A percentile compares a stretch with the other conserved stretches of the same genome.
These are phyloP conservation scores for Lanius collurio DNA, from an alignment of 2,113 vertebrate genomes.

Conservation along the genomic window DNA sequence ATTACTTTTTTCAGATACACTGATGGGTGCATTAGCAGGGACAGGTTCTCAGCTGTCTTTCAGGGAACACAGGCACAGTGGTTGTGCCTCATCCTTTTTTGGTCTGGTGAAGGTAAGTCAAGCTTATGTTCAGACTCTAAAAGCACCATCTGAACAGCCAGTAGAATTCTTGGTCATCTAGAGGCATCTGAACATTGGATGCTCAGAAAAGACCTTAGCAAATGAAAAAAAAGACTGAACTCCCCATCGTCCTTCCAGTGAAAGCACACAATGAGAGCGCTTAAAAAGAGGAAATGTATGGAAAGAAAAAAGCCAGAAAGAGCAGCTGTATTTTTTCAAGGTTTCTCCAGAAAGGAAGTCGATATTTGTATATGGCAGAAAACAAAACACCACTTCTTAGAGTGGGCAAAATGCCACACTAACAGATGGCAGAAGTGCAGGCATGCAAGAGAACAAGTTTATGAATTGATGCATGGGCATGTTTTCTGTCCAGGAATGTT, in stretches of 20 bases:
- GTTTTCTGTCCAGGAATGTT: conserved; percentile 40
- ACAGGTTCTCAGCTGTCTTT: neutral
- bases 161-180: neutral
- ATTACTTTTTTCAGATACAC: neutral
- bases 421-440: conserved; percentile 35
- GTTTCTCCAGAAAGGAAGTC: neutral
- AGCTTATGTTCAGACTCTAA: neutral
- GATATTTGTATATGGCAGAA: neutral
- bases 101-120: neutral
- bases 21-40: neutral
- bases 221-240: neutral
- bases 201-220: neutral
- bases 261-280: neutral
- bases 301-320: neutral
- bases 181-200: neutral
- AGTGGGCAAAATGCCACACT: conserved; percentile 28
- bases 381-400: neutral
- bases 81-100: neutral
- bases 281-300: neutral
- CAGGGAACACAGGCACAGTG: neutral
- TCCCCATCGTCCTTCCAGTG: neutral
- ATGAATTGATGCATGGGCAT: neutral
- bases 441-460: conserved; percentile 44
- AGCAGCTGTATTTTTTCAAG: neutral
- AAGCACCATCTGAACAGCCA: neutral